Conservation (phyloP, 1,140 invertebrate genomes). For the Drosophila dunni region DNA sequence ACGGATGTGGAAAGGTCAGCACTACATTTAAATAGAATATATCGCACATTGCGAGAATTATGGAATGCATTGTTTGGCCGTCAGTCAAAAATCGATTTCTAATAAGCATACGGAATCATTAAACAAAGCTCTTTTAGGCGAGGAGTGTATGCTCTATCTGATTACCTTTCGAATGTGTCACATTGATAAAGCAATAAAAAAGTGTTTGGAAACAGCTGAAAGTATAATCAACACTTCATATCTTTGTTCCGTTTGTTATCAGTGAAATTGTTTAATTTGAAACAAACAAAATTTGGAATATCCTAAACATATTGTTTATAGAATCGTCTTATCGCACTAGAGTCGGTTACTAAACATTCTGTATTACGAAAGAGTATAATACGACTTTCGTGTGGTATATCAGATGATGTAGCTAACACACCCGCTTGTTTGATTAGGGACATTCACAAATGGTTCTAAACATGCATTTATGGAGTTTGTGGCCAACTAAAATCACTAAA, state of each 20-base stretch:
- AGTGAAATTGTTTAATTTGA: background rate
- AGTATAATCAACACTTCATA: background rate
- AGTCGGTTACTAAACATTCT: no score
- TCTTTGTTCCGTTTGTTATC: background rate
- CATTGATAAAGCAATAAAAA: background rate
- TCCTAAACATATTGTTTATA: background rate
- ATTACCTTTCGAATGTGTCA: background rate
- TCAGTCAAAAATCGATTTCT: conserved; percentile 70
- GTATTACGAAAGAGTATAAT: background rate
- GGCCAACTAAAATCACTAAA: conserved; percentile 51
- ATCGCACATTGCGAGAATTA: conserved; percentile 13
- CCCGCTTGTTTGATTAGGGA: conserved; percentile 22
- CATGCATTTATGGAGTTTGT: conserved; percentile 62
- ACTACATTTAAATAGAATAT: conserved; percentile 49
- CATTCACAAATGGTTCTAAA: conserved; percentile 36
- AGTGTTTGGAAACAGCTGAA: background rate
- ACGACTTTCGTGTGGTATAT: background rate
- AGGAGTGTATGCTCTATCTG: conserved; percentile 31
- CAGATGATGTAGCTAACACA: conserved; percentile 28
- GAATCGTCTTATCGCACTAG: background rate
- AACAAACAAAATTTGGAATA: background rate
- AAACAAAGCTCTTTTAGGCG: conserved; percentile 5
- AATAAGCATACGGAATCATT: conserved; percentile 38
- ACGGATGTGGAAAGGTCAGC: conserved; percentile 42
- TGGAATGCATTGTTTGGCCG: conserved; percentile 24